Evolutionary conservation across 2,888 invertebrate species (phyloP), one percentile per base, ranked within the genome.

Genomic region (Tetrapedia diversipes): DNA sequence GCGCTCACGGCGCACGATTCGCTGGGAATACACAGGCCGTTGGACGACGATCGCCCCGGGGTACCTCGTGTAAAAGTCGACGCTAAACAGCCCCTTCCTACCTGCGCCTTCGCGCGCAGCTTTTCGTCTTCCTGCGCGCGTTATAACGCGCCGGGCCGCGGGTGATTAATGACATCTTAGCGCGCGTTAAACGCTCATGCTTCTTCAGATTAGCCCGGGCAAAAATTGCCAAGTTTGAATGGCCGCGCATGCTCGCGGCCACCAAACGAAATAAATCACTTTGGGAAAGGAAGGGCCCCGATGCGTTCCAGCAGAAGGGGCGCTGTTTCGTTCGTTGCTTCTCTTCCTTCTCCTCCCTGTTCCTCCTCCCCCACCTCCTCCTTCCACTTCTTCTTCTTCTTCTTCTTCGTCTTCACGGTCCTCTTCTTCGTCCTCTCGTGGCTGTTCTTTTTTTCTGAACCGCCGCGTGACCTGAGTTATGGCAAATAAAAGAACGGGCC

Each of bases 91-190:
- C 71, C 73, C 79, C 66, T 53, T 65, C n/a, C 79, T 65, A 59
- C 76, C 72, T 53, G 47, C 51, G 47, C 47, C 41, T n/a, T 39
- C 32, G 54, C 22, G 37, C 49, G 32, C 32, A 29, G 16, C 39
- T 78, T 69, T 74, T 70, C 67, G 78, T 67, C 69, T 69, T 64
- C 66, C 59, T 67, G 39, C 78, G 39, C 78, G 39, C 72, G 79
- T 56, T 68, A 61, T 47, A 63, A n/a, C n/a, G n/a, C n/a, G n/a
- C n/a, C n/a, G 63, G 68, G 60, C 51, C 56, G 34, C 65, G 70
- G 65, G 71, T 85, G 85, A 85, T 86, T 85, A 85, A 85, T 86
- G 86, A 85, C 86, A 78, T 84, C 86, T 81, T 78, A 77, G 77
- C 77, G 75, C 70, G 76, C 81, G 85, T 86, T 85, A 85, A 85